Percentiles rank a stretch among this genome's conserved stretches.
phyloP scores from a whole-genome alignment of 2,113 vertebrate species.

The Caranx melampygus region DNA sequence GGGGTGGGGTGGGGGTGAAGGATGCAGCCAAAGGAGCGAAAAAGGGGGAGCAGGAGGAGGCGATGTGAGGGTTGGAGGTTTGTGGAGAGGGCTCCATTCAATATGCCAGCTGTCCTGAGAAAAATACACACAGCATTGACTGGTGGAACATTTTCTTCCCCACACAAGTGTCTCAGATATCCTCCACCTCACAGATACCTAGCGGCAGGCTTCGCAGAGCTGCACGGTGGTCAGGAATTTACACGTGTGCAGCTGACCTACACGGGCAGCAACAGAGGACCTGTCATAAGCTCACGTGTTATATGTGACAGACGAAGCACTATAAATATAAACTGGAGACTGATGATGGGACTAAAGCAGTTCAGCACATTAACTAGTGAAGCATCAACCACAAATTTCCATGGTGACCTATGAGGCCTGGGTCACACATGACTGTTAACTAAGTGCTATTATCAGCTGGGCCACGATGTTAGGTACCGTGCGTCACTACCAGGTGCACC shows the following conservation, averaged over 20 bases:
- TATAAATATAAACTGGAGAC: not conserved
- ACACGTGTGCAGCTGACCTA: conserved; percentile 16
- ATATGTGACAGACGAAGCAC: not conserved
- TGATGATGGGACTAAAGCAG: not conserved
- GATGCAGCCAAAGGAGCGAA: conserved; percentile 68
- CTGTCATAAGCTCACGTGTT: not conserved
- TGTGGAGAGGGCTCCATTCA: conserved; percentile 64
- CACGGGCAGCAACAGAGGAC: not conserved
- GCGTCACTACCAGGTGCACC: not conserved
- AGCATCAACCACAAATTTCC: not conserved
- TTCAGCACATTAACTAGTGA: not conserved
- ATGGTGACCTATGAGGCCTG: not conserved
- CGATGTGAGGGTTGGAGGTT: conserved; percentile 49
- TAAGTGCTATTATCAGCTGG: not conserved
- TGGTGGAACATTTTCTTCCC: conserved; percentile 62
- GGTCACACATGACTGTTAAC: not conserved
- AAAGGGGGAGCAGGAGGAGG: conserved; percentile 62
- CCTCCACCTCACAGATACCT: conserved; percentile 36
- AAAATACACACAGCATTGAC: conserved; percentile 62
- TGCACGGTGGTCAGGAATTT: conserved; percentile 1
- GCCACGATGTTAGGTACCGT: not conserved
- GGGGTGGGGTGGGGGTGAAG: conserved; percentile 40
- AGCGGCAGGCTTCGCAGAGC: conserved; percentile 33
- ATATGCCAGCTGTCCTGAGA: conserved; percentile 71
- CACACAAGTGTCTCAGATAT: conserved; percentile 55